Percentiles rank a stretch among this genome's conserved stretches.
Evolutionary conservation across 1,140 invertebrate species (phyloP).

Genomic region (Eupristina koningsbergeri): DNA sequence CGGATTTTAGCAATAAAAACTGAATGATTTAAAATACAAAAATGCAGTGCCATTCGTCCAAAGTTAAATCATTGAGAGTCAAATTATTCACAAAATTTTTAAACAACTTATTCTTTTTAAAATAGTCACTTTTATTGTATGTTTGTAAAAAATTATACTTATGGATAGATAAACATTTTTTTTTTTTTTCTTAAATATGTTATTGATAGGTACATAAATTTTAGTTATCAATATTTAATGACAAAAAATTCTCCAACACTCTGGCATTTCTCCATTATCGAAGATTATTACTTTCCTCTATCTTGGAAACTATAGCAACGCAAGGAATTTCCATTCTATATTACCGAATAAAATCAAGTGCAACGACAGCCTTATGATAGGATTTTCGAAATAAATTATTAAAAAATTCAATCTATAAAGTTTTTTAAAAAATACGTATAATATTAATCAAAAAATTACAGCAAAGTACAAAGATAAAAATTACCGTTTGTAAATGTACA

Average conservation of each 20-base stretch:
- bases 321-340: slow-evolving; percentile 4
- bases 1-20: too few species aligned
- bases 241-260: background rate
- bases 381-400: slow-evolving; percentile 5
- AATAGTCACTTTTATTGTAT: too few species aligned
- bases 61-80: too few species aligned
- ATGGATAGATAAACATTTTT: background rate
- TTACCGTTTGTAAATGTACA: too few species aligned
- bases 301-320: slow-evolving; percentile 6
- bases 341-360: background rate
- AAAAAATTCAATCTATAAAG: background rate
- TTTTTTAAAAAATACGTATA: too few species aligned
- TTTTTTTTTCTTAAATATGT: background rate
- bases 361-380: background rate
- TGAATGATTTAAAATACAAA: too few species aligned
- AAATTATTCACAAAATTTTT: too few species aligned
- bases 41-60: too few species aligned
- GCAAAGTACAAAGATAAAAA: too few species aligned
- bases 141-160: too few species aligned
- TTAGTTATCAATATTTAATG: background rate
- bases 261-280: slow-evolving; percentile 47
- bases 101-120: too few species aligned
- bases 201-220: too few species aligned
- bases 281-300: background rate
- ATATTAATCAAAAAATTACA: background rate